phyloP scores from a whole-genome alignment of 2,797 vertebrate genomes.

The Oreochromis mossambicus region DNA sequence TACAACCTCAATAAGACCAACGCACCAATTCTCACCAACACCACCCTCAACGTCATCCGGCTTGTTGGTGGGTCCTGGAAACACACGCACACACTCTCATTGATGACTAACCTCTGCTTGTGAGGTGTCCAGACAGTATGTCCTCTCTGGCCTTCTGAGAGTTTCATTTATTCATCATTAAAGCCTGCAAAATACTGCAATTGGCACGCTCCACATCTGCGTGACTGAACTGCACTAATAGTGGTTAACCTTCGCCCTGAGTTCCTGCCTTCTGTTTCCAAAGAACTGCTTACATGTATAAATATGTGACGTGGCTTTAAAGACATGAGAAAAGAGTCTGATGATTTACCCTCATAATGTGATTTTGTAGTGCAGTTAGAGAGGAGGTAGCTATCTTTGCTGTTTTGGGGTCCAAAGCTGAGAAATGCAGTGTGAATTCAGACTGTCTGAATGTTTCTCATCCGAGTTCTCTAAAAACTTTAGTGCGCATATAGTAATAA shows the following conservation, averaged over 20 bases:
- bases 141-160: slow-evolving; percentile 14
- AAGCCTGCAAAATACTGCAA: slow-evolving; percentile 28
- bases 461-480: background rate
- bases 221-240: slow-evolving; percentile 41
- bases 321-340: background rate
- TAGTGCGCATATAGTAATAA: background rate
- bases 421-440: background rate
- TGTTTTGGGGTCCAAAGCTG: background rate
- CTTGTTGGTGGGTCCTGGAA: slow-evolving; percentile 87
- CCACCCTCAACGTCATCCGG: slow-evolving; percentile 95
- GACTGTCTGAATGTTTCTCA: background rate
- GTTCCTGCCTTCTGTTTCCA: slow-evolving; percentile 39
- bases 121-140: background rate
- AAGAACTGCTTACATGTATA: background rate
- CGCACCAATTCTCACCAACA: slow-evolving; percentile 96
- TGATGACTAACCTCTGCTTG: background rate
- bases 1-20: slow-evolving; percentile 94
- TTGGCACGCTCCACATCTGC: background rate
- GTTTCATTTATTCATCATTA: slow-evolving; percentile 56
- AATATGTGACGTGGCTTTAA: slow-evolving; percentile 4
- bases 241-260: slow-evolving; percentile 48
- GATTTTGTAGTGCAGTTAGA: slow-evolving; percentile 15
- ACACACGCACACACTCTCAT: background rate
- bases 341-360: background rate
- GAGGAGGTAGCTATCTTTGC: background rate